Evolutionary conservation across 2,797 vertebrate species (phyloP).

Genomic region (Chaunax sp.): DNA sequence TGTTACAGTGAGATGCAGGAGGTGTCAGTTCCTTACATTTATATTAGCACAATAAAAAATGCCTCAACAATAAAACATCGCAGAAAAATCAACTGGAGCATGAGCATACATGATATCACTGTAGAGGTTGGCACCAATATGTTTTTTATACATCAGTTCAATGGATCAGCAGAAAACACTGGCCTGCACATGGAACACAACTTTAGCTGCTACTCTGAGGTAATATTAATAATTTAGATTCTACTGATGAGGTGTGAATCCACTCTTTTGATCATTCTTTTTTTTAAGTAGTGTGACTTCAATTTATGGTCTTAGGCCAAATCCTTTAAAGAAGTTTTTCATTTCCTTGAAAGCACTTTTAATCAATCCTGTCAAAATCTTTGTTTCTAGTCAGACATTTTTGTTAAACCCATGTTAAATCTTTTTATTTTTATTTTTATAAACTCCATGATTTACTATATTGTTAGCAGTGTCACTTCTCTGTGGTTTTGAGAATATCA

Average conservation of each 20-base stretch:
- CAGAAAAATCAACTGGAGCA: conserved; percentile 32
- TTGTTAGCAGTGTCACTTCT: conserved; percentile 4
- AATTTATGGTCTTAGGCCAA: conserved; percentile 8
- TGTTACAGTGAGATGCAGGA: conserved; percentile 37
- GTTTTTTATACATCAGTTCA: conserved; percentile 21
- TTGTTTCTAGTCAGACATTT: background rate
- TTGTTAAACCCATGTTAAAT: conserved; percentile 9
- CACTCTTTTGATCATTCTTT: background rate
- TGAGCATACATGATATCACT: conserved; percentile 26
- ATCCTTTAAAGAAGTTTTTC: background rate
- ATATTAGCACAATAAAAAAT: conserved; percentile 58
- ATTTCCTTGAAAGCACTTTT: conserved; percentile 1
- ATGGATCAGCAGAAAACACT: conserved; percentile 14
- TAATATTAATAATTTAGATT: conserved; percentile 19
- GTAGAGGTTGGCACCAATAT: conserved; percentile 28
- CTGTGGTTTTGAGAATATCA: conserved; percentile 21
- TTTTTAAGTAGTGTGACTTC: conserved; percentile 1
- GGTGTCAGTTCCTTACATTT: conserved; percentile 35
- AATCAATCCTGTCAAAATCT: background rate
- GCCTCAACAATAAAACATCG: conserved; percentile 41
- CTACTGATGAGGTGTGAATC: conserved; percentile 14
- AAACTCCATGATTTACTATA: background rate
- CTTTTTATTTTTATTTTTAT: background rate
- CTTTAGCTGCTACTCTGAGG: conserved; percentile 16
- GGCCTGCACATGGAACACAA: conserved; percentile 32